A percentile compares a stretch with the other conserved stretches of the same genome.
Evolutionary conservation across 2,888 invertebrate species (phyloP).

Genomic region (Phaonia tiefii): DNA sequence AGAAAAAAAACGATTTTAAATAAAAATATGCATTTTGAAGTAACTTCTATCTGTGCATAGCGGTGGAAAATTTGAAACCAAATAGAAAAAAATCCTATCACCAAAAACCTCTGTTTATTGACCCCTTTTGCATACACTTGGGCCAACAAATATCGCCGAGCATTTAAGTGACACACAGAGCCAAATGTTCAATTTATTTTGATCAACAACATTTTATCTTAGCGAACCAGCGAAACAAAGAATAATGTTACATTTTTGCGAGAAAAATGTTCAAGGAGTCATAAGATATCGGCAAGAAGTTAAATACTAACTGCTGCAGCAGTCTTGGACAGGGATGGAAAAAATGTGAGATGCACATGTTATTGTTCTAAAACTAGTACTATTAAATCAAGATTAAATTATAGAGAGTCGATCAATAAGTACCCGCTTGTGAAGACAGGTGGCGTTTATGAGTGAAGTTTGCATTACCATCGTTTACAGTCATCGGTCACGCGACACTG

Average conservation of each 20-base stretch:
- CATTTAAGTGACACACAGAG: constrained; percentile 55
- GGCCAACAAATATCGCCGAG: not conserved
- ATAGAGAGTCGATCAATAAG: no score
- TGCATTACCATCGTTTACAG: no score
- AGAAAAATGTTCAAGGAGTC: constrained; percentile 51
- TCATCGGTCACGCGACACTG: no score
- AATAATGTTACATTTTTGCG: constrained; percentile 49
- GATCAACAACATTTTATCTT: constrained; percentile 40
- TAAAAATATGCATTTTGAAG: not conserved
- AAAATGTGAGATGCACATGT: no score
- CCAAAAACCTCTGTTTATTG: constrained; percentile 47
- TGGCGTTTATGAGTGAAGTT: no score
- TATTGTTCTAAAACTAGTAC: no score
- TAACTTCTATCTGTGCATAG: not conserved
- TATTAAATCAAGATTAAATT: no score
- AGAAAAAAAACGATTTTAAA: no score
- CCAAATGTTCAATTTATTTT: constrained; percentile 36
- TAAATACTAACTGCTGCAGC: not conserved
- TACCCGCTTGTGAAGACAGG: no score
- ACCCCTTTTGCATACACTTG: constrained; percentile 42
- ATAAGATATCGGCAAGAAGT: constrained; percentile 33
- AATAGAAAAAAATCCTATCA: constrained; percentile 49
- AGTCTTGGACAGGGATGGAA: not conserved
- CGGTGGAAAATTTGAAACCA: not conserved
- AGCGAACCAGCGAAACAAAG: not conserved